Conservation (phyloP, 2,888 invertebrate species). For the Octonoba sinensis region DNA sequence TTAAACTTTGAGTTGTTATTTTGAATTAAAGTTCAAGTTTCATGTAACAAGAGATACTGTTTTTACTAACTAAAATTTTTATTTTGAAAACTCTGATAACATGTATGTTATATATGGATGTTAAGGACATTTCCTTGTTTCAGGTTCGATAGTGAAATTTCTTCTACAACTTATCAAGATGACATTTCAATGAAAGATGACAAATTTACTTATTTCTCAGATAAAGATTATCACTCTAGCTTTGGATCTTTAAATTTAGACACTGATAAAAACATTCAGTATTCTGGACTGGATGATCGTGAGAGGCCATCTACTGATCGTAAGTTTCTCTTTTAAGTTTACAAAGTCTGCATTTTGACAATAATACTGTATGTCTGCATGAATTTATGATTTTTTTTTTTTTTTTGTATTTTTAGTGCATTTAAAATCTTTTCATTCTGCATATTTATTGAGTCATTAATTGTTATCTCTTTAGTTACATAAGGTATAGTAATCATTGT, state of each 20-base stretch:
- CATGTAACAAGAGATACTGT: too few relatives aligned
- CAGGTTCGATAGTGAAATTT: constrained; percentile 26
- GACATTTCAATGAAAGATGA: background rate
- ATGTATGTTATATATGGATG: too few relatives aligned
- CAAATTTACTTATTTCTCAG: background rate
- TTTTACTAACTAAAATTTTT: too few relatives aligned
- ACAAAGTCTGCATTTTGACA: background rate
- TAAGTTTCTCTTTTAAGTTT: constrained; percentile 18
- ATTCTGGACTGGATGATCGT: constrained; percentile 49
- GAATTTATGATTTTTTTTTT: background rate
- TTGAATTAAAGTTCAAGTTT: too few relatives aligned
- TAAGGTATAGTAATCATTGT: too few relatives aligned
- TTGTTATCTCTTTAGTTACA: too few relatives aligned
- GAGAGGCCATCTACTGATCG: constrained; percentile 46
- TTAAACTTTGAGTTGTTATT: too few relatives aligned
- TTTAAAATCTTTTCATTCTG: background rate
- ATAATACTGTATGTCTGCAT: background rate
- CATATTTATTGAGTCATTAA: background rate
- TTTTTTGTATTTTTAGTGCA: too few relatives aligned
- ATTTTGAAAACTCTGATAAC: too few relatives aligned
- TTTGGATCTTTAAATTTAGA: constrained; percentile 50
- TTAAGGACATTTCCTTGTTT: background rate
- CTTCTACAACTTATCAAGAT: background rate
- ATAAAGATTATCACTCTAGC: constrained; percentile 43
- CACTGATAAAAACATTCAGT: constrained; percentile 42